Conservation (phyloP, 92 coral and sea anemone genomes). For the Epizoanthus stellaris region DNA sequence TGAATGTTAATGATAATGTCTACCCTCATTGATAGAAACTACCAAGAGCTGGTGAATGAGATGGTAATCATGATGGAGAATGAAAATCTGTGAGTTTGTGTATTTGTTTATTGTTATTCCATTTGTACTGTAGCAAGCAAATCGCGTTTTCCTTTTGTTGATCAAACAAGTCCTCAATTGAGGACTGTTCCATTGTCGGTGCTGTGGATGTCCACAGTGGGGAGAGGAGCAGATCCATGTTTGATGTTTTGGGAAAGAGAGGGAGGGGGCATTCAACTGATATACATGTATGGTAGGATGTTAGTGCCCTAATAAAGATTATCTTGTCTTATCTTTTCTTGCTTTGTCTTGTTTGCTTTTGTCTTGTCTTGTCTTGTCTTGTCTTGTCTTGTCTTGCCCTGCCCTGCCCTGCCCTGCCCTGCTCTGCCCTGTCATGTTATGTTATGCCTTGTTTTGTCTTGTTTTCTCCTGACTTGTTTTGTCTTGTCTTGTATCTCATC, state of each 20-base stretch:
- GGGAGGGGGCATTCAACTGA: too few species aligned
- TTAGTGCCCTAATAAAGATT: too few species aligned
- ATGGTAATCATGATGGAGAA: constrained; percentile 73
- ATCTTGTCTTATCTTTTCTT: too few species aligned
- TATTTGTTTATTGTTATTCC: not conserved
- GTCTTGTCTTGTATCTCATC: not conserved
- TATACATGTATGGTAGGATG: too few species aligned
- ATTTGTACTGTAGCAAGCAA: not conserved
- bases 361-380: too few species aligned
- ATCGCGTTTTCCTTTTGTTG: too few species aligned
- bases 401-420: not conserved
- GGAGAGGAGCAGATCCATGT: too few species aligned
- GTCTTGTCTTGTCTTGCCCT: too few species aligned
- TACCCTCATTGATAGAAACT: constrained; percentile 63
- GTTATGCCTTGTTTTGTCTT: not conserved
- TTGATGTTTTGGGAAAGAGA: too few species aligned
- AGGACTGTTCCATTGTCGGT: not conserved
- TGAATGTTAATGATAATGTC: too few species aligned
- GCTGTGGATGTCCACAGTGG: not conserved
- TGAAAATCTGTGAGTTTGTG: constrained; percentile 81
- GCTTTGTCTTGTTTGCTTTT: too few species aligned
- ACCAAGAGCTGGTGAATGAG: constrained; percentile 73
- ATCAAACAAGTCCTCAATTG: too few species aligned
- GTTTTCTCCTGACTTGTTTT: not conserved
- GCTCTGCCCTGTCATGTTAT: not conserved